Percentiles rank a stretch among this genome's conserved stretches.
phyloP scores from a whole-genome alignment of 2,797 vertebrate genomes.

The Danio kyathit region DNA sequence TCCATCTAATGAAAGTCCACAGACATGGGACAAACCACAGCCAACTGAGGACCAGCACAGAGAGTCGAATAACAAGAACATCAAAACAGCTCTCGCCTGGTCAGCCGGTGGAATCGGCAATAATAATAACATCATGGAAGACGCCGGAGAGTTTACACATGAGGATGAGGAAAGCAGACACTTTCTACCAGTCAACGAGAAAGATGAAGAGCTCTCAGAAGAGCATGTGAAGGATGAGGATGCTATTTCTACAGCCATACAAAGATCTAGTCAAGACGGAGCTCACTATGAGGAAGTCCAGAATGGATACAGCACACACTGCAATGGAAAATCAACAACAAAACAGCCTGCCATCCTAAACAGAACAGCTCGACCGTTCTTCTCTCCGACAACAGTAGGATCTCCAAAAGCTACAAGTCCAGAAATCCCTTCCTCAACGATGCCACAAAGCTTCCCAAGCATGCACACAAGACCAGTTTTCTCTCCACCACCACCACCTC shows the following conservation, averaged over 20 bases:
- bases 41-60: constrained; percentile 75
- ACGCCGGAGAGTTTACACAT: constrained; percentile 69
- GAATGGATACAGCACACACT: constrained; percentile 75
- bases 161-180: constrained; percentile 76
- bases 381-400: constrained; percentile 76
- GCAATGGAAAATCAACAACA: constrained; percentile 75
- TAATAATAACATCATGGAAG: constrained; percentile 76
- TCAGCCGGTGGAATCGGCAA: constrained; percentile 58
- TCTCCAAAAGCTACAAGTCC: constrained; percentile 63
- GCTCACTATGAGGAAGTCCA: constrained; percentile 65
- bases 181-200: constrained; percentile 79
- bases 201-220: constrained; percentile 67
- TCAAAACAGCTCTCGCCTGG: constrained; percentile 54
- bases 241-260: constrained; percentile 56
- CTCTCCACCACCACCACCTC: constrained; percentile 77
- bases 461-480: constrained; percentile 56
- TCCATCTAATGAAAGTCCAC: constrained; percentile 62
- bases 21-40: constrained; percentile 75
- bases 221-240: constrained; percentile 65
- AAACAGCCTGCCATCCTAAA: constrained; percentile 84
- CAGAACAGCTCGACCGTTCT: constrained; percentile 92
- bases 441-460: constrained; percentile 59
- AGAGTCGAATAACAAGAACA: constrained; percentile 73
- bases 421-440: constrained; percentile 80
- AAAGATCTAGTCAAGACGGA: constrained; percentile 58